Percentiles rank a stretch among this genome's conserved stretches.
Evolutionary conservation across 2,888 invertebrate species (phyloP).

Genomic region (Dynastes tityus): DNA sequence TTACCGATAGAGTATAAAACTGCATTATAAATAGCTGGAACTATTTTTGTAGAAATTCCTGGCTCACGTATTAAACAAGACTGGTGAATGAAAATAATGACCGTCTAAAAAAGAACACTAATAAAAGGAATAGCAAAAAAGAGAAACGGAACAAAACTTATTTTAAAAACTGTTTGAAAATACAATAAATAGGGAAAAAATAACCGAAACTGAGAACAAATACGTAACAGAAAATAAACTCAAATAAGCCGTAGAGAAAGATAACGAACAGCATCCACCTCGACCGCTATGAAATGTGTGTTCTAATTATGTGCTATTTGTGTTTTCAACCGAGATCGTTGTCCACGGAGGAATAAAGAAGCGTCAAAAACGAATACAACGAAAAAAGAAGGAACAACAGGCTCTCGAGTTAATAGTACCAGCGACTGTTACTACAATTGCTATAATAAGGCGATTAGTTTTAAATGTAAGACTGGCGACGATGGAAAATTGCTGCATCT

Average conservation of each 20-base stretch:
- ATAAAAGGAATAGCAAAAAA: slow-evolving; percentile 4
- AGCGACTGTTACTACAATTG: slow-evolving; percentile 31
- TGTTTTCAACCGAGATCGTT: slow-evolving; percentile 48
- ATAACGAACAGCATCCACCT: slow-evolving; percentile 1
- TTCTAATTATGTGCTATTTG: slow-evolving; percentile 51
- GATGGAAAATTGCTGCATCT: not conserved
- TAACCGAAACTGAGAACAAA: slow-evolving; percentile 16
- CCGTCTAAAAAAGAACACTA: slow-evolving; percentile 18
- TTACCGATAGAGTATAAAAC: no score
- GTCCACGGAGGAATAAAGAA: slow-evolving; percentile 32
- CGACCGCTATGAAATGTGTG: slow-evolving; percentile 38
- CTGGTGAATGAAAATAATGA: slow-evolving; percentile 35
- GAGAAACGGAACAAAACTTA: not conserved
- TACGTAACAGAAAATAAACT: slow-evolving; percentile 25
- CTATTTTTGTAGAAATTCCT: no score
- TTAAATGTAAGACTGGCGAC: slow-evolving; percentile 4
- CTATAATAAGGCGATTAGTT: slow-evolving; percentile 25
- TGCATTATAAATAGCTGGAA: no score
- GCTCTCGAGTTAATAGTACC: slow-evolving; percentile 40
- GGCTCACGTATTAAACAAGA: slow-evolving; percentile 6
- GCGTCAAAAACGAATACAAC: slow-evolving; percentile 5
- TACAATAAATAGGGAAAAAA: slow-evolving; percentile 23
- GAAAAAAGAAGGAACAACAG: slow-evolving; percentile 18
- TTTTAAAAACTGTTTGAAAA: slow-evolving; percentile 10
- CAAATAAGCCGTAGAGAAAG: slow-evolving; percentile 30